Conservation (phyloP, 92 coral and sea anemone genomes). For the Bergia sp. region DNA sequence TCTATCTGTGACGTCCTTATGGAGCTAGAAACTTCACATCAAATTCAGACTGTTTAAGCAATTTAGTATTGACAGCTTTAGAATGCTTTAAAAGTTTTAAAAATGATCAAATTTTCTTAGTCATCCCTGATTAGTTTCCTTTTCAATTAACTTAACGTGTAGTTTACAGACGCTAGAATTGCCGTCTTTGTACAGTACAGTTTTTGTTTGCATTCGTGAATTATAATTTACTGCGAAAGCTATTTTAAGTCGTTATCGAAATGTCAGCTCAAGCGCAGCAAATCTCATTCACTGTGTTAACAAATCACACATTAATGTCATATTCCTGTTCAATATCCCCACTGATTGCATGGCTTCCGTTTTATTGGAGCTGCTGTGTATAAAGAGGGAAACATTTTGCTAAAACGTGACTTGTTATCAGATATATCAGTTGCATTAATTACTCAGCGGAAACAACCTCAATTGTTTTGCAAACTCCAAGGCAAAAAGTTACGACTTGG, state of each 20-base stretch:
- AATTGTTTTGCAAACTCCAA: constrained; percentile 23
- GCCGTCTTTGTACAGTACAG: constrained; percentile 21
- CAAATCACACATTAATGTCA: constrained; percentile 8
- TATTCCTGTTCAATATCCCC: constrained; percentile 9
- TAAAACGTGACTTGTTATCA: constrained; percentile 41
- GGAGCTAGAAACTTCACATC: not conserved
- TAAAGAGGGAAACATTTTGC: constrained; percentile 8
- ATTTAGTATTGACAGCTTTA: not conserved
- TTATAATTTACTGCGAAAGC: constrained; percentile 11
- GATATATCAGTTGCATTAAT: not conserved
- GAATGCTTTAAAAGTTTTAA: not conserved
- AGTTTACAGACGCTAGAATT: constrained; percentile 28
- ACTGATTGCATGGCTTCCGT: constrained; percentile 1
- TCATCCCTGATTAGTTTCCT: constrained; percentile 20
- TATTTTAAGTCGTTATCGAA: constrained; percentile 2
- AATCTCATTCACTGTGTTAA: constrained; percentile 15
- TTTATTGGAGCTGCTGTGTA: not conserved
- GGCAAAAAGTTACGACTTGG: not conserved
- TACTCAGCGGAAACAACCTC: constrained; percentile 25
- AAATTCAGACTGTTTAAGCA: not conserved
- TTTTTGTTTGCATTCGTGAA: constrained; percentile 39
- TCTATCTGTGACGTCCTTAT: not conserved
- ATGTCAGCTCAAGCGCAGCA: constrained; percentile 28
- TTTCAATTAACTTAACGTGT: constrained; percentile 23
- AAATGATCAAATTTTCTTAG: not conserved